phyloP scores from a whole-genome alignment of 2,113 vertebrate species.

The Macroglossus sobrinus region DNA sequence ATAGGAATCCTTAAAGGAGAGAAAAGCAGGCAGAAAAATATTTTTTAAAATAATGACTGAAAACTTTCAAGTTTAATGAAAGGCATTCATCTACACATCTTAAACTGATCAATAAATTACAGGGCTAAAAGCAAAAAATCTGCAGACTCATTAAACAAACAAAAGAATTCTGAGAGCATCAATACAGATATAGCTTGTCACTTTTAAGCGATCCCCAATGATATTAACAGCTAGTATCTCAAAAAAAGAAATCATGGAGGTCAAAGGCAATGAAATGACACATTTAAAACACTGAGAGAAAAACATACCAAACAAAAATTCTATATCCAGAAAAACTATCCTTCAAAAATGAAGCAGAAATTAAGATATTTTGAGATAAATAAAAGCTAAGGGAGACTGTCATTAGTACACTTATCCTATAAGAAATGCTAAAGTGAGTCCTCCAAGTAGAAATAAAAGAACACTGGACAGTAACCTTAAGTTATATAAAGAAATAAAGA shows the following conservation, averaged over 20 bases:
- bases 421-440: background rate
- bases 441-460: background rate
- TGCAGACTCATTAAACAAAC: background rate
- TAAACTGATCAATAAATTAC: background rate
- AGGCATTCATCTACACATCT: background rate
- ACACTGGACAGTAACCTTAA: background rate
- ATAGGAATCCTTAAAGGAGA: background rate
- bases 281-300: background rate
- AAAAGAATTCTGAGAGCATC: background rate
- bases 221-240: background rate
- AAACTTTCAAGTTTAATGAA: background rate
- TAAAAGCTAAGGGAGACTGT: background rate
- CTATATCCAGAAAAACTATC: background rate
- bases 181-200: background rate
- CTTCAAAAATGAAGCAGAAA: background rate
- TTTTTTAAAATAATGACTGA: background rate
- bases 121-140: background rate
- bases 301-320: background rate
- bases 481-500: background rate
- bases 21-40: background rate
- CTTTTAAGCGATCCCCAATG: background rate
- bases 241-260: background rate
- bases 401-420: background rate
- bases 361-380: background rate
- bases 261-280: background rate